Evolutionary conservation across 2,888 invertebrate genomes (phyloP), one percentile per base, ranked within the genome.

Genomic region (Athripsodes cinereus): DNA sequence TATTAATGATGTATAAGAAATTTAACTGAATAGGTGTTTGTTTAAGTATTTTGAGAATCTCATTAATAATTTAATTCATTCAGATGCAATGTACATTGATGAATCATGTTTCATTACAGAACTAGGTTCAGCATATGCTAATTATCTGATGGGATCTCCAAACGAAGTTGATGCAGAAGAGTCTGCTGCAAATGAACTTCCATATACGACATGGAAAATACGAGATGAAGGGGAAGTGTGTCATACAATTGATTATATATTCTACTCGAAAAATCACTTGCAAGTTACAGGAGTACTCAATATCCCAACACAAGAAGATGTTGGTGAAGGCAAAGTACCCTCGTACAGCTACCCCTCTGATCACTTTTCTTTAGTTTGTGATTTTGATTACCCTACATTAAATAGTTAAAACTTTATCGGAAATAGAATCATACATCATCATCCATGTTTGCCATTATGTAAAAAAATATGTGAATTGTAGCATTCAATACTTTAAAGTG

Each of bases 151-250:
- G 34, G 26, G 34, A 51, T 18, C 40, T 6, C 20, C 26, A 11
- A 46, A 44, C 11, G 34, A 11, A 3, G n/a, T 35, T 18, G 58
- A 63, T 1, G 54, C 59, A 13, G 62, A 65, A 16, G 64, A 70
- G 11, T 71, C 72, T 1, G 73, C 72, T 8, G 72, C 73, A 22
- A 68, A 75, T 18, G 88, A 90, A 66, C 87, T 87, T 0, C 75
- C 80, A 0, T 90, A 86, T 68, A 90, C 89, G 0, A 88, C 88
- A 0, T 89, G 88, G 88, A 89, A 89, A 69, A 79, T 83, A 26
- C 75, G 89, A 1, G 85, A 84, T 58, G 84, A 86, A 65, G 84
- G 84, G 5, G 88, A 88, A 70, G 78, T 81, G 46, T 85, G 86
- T 63, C 86, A 86, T 66, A 88, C 88, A 2, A 85, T 89, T 57